Conservation (phyloP, 2,888 invertebrate genomes). For the Ceriagrion tenellum region DNA sequence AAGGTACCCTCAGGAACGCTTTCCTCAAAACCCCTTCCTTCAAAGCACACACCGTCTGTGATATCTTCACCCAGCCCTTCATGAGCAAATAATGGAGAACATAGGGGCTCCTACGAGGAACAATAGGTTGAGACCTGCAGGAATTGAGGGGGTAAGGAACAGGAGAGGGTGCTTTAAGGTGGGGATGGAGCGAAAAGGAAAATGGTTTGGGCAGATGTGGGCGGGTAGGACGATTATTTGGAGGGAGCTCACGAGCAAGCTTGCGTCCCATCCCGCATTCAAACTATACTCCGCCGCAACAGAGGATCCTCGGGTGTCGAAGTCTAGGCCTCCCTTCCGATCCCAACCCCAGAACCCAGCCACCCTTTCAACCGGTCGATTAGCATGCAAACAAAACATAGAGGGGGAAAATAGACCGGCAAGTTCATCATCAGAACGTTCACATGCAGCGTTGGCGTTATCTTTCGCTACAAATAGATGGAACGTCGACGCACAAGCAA, state of each 20-base stretch:
- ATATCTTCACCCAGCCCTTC: background rate
- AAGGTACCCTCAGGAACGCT: background rate
- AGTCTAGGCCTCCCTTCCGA: background rate
- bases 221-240: background rate
- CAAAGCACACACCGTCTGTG: background rate
- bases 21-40: background rate
- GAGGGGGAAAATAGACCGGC: background rate
- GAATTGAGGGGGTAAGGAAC: background rate
- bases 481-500: background rate
- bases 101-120: background rate
- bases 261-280: slow-evolving; percentile 16
- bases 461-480: background rate
- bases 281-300: background rate
- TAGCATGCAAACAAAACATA: background rate
- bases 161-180: background rate
- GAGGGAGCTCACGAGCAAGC: background rate
- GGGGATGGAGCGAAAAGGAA: background rate
- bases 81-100: slow-evolving; percentile 23
- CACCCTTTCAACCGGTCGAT: background rate
- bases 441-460: background rate
- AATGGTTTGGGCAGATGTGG: background rate
- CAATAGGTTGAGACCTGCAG: slow-evolving; percentile 4
- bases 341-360: too few relatives aligned
- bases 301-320: background rate
- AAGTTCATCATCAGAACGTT: slow-evolving; percentile 4